Evolutionary conservation across 64 coral and sea anemone genomes (phyloP).

Genomic region (Pocillopora verrucosa): DNA sequence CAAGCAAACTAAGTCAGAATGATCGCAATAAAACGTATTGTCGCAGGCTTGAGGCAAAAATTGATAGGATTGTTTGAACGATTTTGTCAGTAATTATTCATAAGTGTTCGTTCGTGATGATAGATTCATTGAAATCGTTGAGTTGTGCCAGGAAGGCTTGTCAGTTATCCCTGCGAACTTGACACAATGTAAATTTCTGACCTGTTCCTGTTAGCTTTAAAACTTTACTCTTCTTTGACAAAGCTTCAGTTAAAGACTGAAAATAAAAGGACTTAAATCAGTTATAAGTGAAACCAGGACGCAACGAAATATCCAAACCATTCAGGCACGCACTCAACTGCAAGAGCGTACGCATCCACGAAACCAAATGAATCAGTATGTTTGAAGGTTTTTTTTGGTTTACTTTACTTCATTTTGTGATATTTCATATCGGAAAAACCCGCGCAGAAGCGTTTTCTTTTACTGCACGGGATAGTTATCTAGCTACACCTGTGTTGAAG

Average conservation of each 20-base stretch:
- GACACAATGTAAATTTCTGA: background rate
- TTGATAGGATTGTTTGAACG: slow-evolving; percentile 9
- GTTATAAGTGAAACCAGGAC: no score
- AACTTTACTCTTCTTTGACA: background rate
- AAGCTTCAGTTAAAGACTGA: background rate
- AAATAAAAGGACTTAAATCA: no score
- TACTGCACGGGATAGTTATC: slow-evolving; percentile 39
- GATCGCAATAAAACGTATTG: background rate
- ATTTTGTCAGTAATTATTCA: slow-evolving; percentile 21
- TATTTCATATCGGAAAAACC: background rate
- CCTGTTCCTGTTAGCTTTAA: background rate
- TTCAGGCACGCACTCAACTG: background rate
- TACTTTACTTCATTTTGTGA: background rate
- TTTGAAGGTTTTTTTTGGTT: background rate
- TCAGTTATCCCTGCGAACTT: background rate
- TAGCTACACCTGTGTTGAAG: slow-evolving; percentile 26
- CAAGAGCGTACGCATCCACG: background rate
- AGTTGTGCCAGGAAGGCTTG: slow-evolving; percentile 10
- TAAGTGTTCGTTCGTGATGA: slow-evolving; percentile 18
- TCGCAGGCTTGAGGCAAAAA: background rate
- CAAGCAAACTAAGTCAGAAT: background rate
- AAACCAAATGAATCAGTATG: background rate
- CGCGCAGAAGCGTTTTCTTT: background rate
- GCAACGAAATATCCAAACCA: no score
- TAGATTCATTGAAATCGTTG: slow-evolving; percentile 15